Conservation (phyloP, 2,888 invertebrate species). For the Apodemia zela region DNA sequence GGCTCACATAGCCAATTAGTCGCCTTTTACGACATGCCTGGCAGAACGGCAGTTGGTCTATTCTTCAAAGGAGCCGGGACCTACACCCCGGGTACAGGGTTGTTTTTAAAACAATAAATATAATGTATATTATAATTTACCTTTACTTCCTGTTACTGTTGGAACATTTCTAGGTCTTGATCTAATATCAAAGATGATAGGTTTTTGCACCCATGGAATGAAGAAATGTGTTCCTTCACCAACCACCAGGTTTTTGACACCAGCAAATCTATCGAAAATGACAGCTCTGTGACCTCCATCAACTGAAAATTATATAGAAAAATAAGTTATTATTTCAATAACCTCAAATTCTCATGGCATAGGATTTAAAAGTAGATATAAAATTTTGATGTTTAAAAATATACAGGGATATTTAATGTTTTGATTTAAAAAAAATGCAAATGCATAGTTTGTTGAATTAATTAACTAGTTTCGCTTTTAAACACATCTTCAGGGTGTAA, state of each 20-base stretch:
- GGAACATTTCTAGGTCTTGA: constrained; percentile 98
- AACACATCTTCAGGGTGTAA: too few species aligned
- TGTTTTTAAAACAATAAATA: too few species aligned
- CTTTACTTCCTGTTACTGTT: constrained; percentile 98
- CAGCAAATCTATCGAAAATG: constrained; percentile 99
- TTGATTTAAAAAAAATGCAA: background rate
- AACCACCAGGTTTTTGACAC: constrained; percentile 94
- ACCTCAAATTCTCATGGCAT: background rate
- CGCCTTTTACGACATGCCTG: too few species aligned
- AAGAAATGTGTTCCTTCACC: constrained; percentile 99
- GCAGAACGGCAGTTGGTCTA: too few species aligned
- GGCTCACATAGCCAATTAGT: too few species aligned
- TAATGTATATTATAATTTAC: constrained; percentile 52
- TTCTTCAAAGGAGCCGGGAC: too few species aligned
- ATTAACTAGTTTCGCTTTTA: too few species aligned
- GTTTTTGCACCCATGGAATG: constrained; percentile 98
- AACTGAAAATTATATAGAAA: constrained; percentile 82
- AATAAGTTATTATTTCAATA: background rate
- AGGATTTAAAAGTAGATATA: too few species aligned
- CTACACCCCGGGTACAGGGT: too few species aligned
- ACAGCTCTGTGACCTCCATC: constrained; percentile 99
- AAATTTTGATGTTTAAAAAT: too few species aligned
- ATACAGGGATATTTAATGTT: too few species aligned
- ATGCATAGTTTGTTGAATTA: too few species aligned
- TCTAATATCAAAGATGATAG: constrained; percentile 98